Evolutionary conservation across 2,113 vertebrate species (phyloP), one percentile per base, ranked within the genome.

Genomic region (Bombycilla garrulus): DNA sequence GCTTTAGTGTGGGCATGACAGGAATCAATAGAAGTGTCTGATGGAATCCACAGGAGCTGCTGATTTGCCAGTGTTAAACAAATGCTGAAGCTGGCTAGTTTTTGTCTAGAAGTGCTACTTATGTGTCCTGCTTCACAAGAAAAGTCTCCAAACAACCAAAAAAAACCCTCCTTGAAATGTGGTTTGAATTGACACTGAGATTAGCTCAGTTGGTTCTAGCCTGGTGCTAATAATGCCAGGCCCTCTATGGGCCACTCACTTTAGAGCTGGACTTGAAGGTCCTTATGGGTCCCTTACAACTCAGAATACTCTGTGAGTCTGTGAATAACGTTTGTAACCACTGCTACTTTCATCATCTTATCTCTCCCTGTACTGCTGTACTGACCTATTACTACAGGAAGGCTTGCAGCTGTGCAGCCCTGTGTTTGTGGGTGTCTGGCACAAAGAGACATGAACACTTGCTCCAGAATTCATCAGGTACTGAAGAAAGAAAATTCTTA

Each of bases 271-370:
- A 19, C 38, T 69, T 61, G 38, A 29, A 45, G 33, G 38, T 69
- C 28, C 28, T 53, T 28, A 15, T 24, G 38, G 22, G 33, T 36
- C 14, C 22, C 26, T 44, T 51, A 9, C 26, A 77, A 18, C 22
- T 60, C 33, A 53, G 38, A 53, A 53, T 45, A n/a, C 24, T 28
- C 38, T 42, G 82, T 35, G 44, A 6, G 13, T 40, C 29, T 36
- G 26, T 36, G 35, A 77, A 14, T 62, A 50, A n/a, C 15, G 10
- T 71, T 48, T 91, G 26, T 48, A 81, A 78, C 9, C 25, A 17
- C 64, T 44, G 12, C 31, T 70, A 4, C 47, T 83, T 48, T 33
- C 16, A 70, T 38, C 0, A 0, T 26, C 20, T 42, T 38, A 1
- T 8, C 22, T 26, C 53, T 65, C n/a, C 15, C 26, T 36, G 25